Conservation (phyloP, 92 coral and sea anemone species). For the Meandrina meandrites region DNA sequence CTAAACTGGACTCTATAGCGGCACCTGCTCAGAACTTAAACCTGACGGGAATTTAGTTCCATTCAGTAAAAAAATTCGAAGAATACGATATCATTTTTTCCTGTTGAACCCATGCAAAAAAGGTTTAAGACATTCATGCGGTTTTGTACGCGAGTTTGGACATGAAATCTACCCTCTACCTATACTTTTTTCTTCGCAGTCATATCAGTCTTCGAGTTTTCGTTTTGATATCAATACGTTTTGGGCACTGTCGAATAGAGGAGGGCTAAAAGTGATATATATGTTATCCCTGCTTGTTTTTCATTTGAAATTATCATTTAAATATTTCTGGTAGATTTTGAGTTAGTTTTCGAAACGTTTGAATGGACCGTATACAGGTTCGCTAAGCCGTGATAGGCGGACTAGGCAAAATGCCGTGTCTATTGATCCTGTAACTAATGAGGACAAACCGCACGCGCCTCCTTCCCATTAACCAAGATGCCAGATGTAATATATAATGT, state of each 20-base stretch:
- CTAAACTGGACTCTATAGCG: not conserved
- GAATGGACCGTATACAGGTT: not conserved
- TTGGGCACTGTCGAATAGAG: not conserved
- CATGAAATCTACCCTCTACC: too few species aligned
- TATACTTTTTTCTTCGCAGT: too few species aligned
- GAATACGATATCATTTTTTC: not conserved
- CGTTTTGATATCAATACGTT: not conserved
- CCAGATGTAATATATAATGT: too few species aligned
- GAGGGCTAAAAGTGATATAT: not conserved
- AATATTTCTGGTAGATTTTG: not conserved
- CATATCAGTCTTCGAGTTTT: not conserved
- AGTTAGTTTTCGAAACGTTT: not conserved
- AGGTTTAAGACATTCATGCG: too few species aligned
- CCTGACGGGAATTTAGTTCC: not conserved
- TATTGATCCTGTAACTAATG: not conserved
- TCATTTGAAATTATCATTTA: not conserved
- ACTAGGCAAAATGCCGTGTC: not conserved
- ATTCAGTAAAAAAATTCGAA: not conserved
- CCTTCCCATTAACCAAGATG: too few species aligned
- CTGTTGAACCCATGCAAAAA: too few species aligned
- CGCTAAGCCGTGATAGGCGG: not conserved
- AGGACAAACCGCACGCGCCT: too few species aligned
- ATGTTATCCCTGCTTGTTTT: not conserved
- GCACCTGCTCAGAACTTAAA: not conserved
- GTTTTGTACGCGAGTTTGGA: too few species aligned